Evolutionary conservation across 2,113 vertebrate genomes (phyloP), one percentile per base, ranked within the genome.

Genomic region (Natator depressus): DNA sequence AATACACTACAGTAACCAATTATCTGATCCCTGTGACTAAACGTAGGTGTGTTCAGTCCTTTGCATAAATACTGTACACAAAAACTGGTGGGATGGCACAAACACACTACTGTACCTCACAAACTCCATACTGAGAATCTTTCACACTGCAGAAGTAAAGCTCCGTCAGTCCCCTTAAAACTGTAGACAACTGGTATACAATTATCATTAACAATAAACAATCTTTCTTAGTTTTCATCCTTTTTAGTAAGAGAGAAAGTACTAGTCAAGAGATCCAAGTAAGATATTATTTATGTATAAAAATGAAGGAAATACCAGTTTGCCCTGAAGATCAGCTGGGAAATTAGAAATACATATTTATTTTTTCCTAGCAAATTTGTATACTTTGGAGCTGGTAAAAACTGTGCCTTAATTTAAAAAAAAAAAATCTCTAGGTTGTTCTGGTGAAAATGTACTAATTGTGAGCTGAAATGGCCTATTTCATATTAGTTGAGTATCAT

Each of bases 401-500:
- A 76, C 54, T 6, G 7, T 2, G 5, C 10, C 22, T n/a, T 96
- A 31, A 5, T 83, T 65, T 8, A 31, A 31, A 27, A 10, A 65
- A 10, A 94, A 59, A 84, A 96, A 90, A 76, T 65, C 65, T 13
- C 72, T 46, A 31, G 87, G 90, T 91, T 88, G 46, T 72, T 94
- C 93, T 80, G 9, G 85, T 13, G 85, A 89, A 95, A 96, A 97
- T 27, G 53, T 79, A 83, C 83, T 90, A 84, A 82, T 94, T 96
- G 93, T 95, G 93, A 88, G 5, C 95, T 96, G 69, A 84, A 83
- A 84, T 25, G 82, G 50, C 69, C 87, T 91, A 78, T 79, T 92
- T 97, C 80, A 87, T 96, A 88, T 85, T 95, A 87, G 82, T 75
- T 93, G 84, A 84, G 69, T 87, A 85, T 89, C 62, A 91, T 92